phyloP scores from a whole-genome alignment of 2,888 invertebrate genomes.

The Chrysolina oricalcia region DNA sequence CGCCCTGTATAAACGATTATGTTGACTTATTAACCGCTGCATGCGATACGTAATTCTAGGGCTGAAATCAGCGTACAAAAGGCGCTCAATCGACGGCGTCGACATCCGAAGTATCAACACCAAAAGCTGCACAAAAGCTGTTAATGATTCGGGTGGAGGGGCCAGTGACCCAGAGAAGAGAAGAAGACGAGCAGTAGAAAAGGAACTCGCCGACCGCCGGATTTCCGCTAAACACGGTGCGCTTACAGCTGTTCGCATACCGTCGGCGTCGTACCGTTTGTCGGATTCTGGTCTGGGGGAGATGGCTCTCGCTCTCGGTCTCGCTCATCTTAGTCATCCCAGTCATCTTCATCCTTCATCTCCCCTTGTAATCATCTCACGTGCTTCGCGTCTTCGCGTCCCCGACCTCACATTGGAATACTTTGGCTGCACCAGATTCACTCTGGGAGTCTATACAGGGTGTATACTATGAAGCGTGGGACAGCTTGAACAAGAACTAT shows the following conservation, averaged over 20 bases:
- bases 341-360: slow-evolving; percentile 24
- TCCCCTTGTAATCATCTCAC: slow-evolving; percentile 16
- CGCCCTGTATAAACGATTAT: too few species aligned
- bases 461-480: neutral
- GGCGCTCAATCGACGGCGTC: neutral
- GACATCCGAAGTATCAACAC: neutral
- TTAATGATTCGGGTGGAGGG: slow-evolving; percentile 24
- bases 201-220: slow-evolving; percentile 64
- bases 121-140: slow-evolving; percentile 2
- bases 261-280: slow-evolving; percentile 29
- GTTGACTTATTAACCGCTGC: too few species aligned
- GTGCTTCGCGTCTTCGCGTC: slow-evolving; percentile 13
- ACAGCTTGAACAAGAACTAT: neutral
- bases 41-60: neutral
- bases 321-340: slow-evolving; percentile 32
- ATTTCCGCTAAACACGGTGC: slow-evolving; percentile 67
- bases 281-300: slow-evolving; percentile 21
- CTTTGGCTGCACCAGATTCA: slow-evolving; percentile 3
- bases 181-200: slow-evolving; percentile 54
- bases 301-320: slow-evolving; percentile 32
- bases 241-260: slow-evolving; percentile 65
- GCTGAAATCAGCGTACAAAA: neutral
- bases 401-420: slow-evolving; percentile 15
- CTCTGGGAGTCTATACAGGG: neutral
- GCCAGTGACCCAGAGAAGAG: slow-evolving; percentile 35